phyloP scores from a whole-genome alignment of 2,888 invertebrate species.

The Ptychoptera contaminata region DNA sequence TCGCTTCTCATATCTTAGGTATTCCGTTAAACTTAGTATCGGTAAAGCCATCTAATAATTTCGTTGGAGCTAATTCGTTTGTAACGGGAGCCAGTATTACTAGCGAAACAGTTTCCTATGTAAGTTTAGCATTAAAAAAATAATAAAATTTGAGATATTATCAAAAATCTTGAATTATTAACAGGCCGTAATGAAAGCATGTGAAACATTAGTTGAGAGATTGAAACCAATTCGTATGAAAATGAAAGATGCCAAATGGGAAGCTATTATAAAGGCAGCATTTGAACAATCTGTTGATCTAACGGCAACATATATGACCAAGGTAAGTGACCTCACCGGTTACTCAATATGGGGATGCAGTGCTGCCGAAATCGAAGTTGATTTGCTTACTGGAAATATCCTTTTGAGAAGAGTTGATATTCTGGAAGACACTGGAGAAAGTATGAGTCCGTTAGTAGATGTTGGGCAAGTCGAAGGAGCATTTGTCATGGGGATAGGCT shows the following conservation, averaged over 20 bases:
- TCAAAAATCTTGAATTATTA: conserved; percentile 1
- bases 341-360: conserved; percentile 46
- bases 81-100: conserved; percentile 49
- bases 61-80: conserved; percentile 43
- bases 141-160: not conserved
- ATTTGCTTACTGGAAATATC: conserved; percentile 52
- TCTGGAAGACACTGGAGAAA: conserved; percentile 48
- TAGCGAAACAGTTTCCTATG: conserved; percentile 43
- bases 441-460: conserved; percentile 49
- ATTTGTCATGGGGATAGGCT: conserved; percentile 54
- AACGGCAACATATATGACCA: conserved; percentile 18
- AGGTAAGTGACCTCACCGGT: conserved; percentile 23
- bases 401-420: conserved; percentile 42
- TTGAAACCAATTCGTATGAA: conserved; percentile 33
- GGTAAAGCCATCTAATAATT: conserved; percentile 42
- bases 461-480: conserved; percentile 63
- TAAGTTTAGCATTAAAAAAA: too few species aligned
- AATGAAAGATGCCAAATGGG: conserved; percentile 25
- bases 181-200: conserved; percentile 37
- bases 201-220: conserved; percentile 38
- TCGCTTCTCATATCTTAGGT: conserved; percentile 48
- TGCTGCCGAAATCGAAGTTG: conserved; percentile 49
- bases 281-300: conserved; percentile 17
- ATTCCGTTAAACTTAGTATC: conserved; percentile 45
- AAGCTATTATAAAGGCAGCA: conserved; percentile 16